Base-by-base conservation (phyloP, 2,113 vertebrate species). In the Pygoscelis adeliae region DNA sequence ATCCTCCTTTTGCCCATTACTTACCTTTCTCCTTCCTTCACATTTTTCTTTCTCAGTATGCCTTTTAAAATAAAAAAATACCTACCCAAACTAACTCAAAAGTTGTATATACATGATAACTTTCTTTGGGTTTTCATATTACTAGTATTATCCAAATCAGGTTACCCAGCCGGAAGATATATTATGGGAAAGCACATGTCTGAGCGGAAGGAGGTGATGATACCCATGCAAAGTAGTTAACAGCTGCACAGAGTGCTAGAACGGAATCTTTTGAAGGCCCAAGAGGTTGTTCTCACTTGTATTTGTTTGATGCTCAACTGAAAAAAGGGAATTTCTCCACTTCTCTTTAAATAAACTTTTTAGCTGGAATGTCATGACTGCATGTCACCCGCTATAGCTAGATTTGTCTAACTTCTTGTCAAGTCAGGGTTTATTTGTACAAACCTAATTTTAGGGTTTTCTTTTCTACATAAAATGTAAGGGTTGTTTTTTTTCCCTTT, bases 371-470 rank as follows among this genome's bases (percentile, higher is more conserved):
- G 2, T 70, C 62, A 65, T 30, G 59, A 59, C 74, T 86, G 38
- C 42, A 21, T 15, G 62, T 97, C 89, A 91, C 18, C 74, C 27
- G 38, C 66, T 77, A 10, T 67, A 50, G 42, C 66, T 88, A n/a
- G 32, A 70, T 83, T 90, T 88, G 47, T 77, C 62, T 87, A 83
- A 73, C 53, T 87, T 87, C 89, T 89, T 93, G 91, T 93, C 94
- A 96, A 67, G 40, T 89, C 58, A 63, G 72, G 23, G 29, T 74
- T 95, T 96, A 72, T 91, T 87, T 94, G 58, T 69, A 85, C 36
- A 73, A 94, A 91, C 36, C 65, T 91, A 70, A 93, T 93, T 94
- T 95, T 78, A 77, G 71, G 16, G 29, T n/a, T 90, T 92, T 77
- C 65, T 91, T 74, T 84, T 63, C 50, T 58, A 27, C 2, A 5